A percentile compares a stretch with the other conserved stretches of the same genome.
Conservation (phyloP, 2,113 vertebrate genomes). For the Bos javanicus region DNA sequence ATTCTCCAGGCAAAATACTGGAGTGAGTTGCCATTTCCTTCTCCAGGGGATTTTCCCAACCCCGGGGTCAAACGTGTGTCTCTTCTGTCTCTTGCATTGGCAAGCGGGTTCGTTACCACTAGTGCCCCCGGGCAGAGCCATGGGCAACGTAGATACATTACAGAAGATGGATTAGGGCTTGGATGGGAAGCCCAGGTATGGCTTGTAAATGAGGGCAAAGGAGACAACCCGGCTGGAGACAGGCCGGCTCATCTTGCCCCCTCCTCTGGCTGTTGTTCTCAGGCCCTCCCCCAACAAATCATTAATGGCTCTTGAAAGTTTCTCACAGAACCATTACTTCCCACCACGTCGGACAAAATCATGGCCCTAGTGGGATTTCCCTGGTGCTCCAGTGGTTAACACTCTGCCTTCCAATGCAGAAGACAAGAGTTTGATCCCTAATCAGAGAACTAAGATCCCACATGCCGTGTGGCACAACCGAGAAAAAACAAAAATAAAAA, state of each 20-base stretch:
- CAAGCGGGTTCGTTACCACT: background rate
- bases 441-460: background rate
- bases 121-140: fast-evolving
- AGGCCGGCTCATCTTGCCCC: fast-evolving
- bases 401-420: background rate
- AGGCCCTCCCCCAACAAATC: background rate
- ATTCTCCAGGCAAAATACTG: background rate
- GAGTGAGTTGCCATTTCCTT: background rate
- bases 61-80: background rate
- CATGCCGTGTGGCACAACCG: background rate
- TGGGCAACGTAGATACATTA: background rate
- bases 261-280: too few relatives aligned
- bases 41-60: background rate
- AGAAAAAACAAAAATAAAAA: background rate
- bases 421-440: background rate
- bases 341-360: background rate
- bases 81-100: background rate
- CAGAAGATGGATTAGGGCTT: background rate
- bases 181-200: fast-evolving
- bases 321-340: background rate
- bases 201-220: background rate
- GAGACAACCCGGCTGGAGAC: background rate
- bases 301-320: background rate
- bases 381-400: background rate
- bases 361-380: background rate